phyloP scores from a whole-genome alignment of 2,113 vertebrate genomes.

The Neopipo cinnamomea region DNA sequence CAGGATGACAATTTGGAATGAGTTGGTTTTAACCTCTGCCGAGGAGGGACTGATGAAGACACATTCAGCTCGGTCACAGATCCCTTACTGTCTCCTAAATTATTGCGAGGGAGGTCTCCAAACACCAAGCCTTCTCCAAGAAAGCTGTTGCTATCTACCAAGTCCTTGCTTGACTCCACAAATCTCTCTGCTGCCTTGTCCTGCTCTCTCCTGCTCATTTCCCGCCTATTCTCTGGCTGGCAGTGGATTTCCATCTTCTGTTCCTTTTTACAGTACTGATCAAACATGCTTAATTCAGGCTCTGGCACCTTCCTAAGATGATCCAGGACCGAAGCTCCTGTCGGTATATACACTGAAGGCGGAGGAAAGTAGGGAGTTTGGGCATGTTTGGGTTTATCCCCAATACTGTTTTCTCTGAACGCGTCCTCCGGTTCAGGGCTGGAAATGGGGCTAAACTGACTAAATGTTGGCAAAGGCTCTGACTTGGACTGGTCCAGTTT shows the following conservation, averaged over 20 bases:
- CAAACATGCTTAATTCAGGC: constrained; percentile 80
- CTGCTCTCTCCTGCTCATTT: constrained; percentile 52
- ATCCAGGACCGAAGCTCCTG: constrained; percentile 76
- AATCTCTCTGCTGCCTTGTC: constrained; percentile 47
- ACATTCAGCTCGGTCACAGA: constrained; percentile 43
- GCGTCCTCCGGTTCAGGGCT: constrained; percentile 87
- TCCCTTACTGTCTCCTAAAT: constrained; percentile 67
- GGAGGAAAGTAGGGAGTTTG: constrained; percentile 80
- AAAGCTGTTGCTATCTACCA: constrained; percentile 66
- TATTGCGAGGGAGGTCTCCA: constrained; percentile 67
- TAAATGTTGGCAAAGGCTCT: constrained; percentile 81
- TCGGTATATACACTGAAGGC: constrained; percentile 72
- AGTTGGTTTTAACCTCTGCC: constrained; percentile 81
- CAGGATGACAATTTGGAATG: constrained; percentile 90
- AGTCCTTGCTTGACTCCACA: constrained; percentile 54
- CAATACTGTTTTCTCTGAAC: constrained; percentile 74
- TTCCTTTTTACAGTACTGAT: constrained; percentile 82
- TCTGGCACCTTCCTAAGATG: constrained; percentile 75
- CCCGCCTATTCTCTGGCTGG: constrained; percentile 5
- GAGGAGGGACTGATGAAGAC: constrained; percentile 66
- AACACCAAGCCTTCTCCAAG: constrained; percentile 69
- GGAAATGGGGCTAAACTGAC: constrained; percentile 89
- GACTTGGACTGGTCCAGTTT: constrained; percentile 78
- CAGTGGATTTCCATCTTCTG: constrained; percentile 72
- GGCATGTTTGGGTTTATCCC: constrained; percentile 74